Percentiles rank a stretch among this genome's conserved stretches.
phyloP scores from a whole-genome alignment of 2,888 invertebrate genomes.

The Melanargia galathea region DNA sequence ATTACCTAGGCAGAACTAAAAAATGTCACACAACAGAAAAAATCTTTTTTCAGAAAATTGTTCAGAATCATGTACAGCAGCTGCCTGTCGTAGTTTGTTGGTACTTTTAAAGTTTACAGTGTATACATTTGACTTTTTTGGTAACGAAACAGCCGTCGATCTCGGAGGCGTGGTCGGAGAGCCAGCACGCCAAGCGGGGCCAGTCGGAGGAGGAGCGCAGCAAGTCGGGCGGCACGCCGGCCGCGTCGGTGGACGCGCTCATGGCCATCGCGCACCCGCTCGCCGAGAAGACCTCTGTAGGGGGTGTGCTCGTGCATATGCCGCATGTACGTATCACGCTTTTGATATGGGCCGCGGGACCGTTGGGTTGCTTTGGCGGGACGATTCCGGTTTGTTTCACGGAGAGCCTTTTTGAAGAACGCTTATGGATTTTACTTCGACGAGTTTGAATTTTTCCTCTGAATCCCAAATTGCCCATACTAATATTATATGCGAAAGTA shows the following conservation, averaged over 20 bases:
- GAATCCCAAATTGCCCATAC: too few species aligned
- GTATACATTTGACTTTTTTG: too few species aligned
- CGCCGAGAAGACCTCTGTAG: slow-evolving; percentile 88
- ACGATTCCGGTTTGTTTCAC: slow-evolving; percentile 2
- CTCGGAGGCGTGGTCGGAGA: slow-evolving; percentile 87
- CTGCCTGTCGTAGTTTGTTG: too few species aligned
- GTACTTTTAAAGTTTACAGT: too few species aligned
- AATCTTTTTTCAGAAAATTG: too few species aligned
- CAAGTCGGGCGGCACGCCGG: slow-evolving; percentile 55
- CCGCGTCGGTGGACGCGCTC: slow-evolving; percentile 53
- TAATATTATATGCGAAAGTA: too few species aligned
- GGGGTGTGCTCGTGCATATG: slow-evolving; percentile 95
- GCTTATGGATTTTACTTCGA: not conserved
- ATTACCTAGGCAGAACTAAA: too few species aligned
- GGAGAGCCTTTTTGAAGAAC: not conserved
- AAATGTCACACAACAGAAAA: too few species aligned
- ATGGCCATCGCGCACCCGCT: slow-evolving; percentile 66
- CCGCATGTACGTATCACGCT: slow-evolving; percentile 88
- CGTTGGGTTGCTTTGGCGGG: slow-evolving; percentile 27
- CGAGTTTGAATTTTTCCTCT: too few species aligned
- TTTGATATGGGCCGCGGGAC: slow-evolving; percentile 4
- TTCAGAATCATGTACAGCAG: too few species aligned
- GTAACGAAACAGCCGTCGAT: slow-evolving; percentile 37
- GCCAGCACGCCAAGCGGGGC: slow-evolving; percentile 77
- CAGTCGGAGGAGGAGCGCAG: slow-evolving; percentile 85